A percentile compares a stretch with the other conserved stretches of the same genome.
Conservation (phyloP, 2,797 vertebrate species). For the Intellagama lesueurii region DNA sequence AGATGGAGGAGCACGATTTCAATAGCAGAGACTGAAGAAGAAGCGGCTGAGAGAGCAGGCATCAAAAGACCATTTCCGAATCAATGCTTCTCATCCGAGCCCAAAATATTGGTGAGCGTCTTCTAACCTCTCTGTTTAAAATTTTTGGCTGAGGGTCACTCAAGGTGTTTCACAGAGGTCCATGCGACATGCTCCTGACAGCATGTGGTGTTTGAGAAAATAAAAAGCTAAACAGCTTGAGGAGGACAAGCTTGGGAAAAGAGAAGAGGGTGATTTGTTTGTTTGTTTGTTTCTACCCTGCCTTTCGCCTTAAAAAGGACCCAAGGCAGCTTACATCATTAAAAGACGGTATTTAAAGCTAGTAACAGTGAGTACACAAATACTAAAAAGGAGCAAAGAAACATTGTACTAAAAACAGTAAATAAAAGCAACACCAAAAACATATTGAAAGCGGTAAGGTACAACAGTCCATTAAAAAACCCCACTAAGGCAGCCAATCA, state of each 20-base stretch:
- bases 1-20: constrained; percentile 2
- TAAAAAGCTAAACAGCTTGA: not conserved
- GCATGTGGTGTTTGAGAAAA: not conserved
- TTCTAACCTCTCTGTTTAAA: not conserved
- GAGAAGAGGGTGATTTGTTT: not conserved
- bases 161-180: not conserved
- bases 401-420: too few relatives aligned
- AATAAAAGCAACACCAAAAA: too few relatives aligned
- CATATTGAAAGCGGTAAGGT: too few relatives aligned
- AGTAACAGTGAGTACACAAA: too few relatives aligned
- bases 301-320: too few relatives aligned
- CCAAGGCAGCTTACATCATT: too few relatives aligned
- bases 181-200: not conserved
- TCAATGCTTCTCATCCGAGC: constrained; percentile 11
- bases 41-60: not conserved
- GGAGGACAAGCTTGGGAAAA: too few relatives aligned
- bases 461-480: too few relatives aligned
- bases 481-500: too few relatives aligned
- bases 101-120: not conserved
- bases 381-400: too few relatives aligned
- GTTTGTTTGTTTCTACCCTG: too few relatives aligned
- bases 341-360: too few relatives aligned
- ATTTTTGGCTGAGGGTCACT: not conserved
- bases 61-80: not conserved
- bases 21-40: not conserved